These are phyloP conservation scores for Pelosia muscerda DNA, from an alignment of 2,888 invertebrate genomes.

Conservation along the genomic window DNA sequence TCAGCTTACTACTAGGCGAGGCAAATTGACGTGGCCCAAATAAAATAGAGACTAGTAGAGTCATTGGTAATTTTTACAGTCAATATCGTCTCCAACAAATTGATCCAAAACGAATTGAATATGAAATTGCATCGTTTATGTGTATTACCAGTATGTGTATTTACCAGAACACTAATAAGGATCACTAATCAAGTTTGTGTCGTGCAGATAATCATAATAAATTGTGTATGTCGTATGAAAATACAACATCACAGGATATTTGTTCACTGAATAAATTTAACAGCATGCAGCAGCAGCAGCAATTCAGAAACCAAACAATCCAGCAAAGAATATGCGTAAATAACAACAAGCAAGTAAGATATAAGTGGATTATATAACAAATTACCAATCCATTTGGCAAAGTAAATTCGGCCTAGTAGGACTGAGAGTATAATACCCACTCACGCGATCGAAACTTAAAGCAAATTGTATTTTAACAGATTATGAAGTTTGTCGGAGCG, in stretches of 20 bases:
- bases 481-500: conserved; percentile 47
- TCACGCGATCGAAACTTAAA: conserved; percentile 51
- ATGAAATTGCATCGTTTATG: not conserved
- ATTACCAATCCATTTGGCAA: conserved; percentile 50
- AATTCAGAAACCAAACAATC: not conserved
- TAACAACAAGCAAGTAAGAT: conserved; percentile 43
- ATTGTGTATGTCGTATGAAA: too few relatives aligned
- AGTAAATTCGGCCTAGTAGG: conserved; percentile 35
- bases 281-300: too few relatives aligned
- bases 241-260: not conserved
- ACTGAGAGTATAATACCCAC: conserved; percentile 29
- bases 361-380: conserved; percentile 44
- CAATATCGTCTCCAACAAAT: not conserved
- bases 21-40: too few relatives aligned
- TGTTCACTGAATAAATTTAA: not conserved
- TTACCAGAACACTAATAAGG: not conserved
- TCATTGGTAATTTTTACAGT: not conserved
- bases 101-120: not conserved
- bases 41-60: too few relatives aligned
- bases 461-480: conserved; percentile 57
- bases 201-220: too few relatives aligned
- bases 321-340: conserved; percentile 29
- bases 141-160: not conserved
- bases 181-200: too few relatives aligned
- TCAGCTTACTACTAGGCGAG: too few relatives aligned